A percentile compares a stretch with the other conserved stretches of the same genome.
phyloP scores from a whole-genome alignment of 1,140 invertebrate genomes.

The Mya arenaria region DNA sequence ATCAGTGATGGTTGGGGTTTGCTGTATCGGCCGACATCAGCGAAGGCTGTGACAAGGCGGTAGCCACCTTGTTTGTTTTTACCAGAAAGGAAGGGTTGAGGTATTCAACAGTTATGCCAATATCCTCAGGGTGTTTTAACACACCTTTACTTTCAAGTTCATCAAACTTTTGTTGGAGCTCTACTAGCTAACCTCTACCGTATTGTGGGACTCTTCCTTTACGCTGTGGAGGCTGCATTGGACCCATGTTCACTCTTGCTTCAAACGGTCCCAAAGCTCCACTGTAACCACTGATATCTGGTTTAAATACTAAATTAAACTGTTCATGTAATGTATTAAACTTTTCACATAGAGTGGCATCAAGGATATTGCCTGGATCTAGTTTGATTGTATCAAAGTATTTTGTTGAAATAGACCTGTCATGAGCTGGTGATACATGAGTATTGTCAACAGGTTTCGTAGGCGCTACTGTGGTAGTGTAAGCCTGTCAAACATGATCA shows the following conservation, averaged over 20 bases:
- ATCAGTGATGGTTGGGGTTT: constrained; percentile 59
- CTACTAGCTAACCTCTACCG: constrained; percentile 27
- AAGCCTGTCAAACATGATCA: constrained; percentile 41
- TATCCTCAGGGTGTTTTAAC: constrained; percentile 17
- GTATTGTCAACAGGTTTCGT: not conserved
- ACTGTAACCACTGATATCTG: constrained; percentile 47
- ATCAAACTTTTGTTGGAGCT: constrained; percentile 56
- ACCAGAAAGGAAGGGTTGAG: not conserved
- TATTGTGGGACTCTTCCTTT: constrained; percentile 55
- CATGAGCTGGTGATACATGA: not conserved
- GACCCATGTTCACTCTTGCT: constrained; percentile 52
- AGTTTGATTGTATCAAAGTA: constrained; percentile 1
- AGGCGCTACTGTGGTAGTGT: not conserved
- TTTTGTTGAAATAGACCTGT: not conserved
- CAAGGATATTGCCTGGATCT: constrained; percentile 38
- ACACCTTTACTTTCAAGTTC: constrained; percentile 26
- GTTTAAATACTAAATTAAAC: constrained; percentile 37
- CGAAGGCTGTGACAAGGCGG: constrained; percentile 43
- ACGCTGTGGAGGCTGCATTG: constrained; percentile 53
- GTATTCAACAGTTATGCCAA: not conserved
- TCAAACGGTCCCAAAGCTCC: constrained; percentile 36
- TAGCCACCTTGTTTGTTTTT: constrained; percentile 10
- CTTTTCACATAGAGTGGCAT: no score
- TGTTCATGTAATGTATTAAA: not conserved
- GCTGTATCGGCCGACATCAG: constrained; percentile 55